These are phyloP conservation scores for Anarhynchus alexandrinus DNA, from an alignment of 2,113 vertebrate species.

Conservation along the genomic window DNA sequence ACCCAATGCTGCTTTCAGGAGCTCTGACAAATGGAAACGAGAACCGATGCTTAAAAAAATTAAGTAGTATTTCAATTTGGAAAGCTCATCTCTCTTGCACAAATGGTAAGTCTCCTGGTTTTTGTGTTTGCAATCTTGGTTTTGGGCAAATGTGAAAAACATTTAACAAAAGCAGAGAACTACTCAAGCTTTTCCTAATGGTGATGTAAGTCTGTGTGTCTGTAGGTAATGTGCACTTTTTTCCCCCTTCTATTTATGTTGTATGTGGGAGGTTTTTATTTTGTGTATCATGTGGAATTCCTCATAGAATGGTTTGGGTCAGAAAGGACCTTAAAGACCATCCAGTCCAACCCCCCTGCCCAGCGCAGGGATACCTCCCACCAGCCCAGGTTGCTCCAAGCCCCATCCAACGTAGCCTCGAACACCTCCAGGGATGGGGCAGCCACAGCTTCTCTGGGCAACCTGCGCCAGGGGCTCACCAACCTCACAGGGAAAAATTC, in stretches of 20 bases:
- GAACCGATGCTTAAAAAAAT: not conserved
- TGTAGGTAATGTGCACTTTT: not conserved
- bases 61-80: not conserved
- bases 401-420: not conserved
- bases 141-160: not conserved
- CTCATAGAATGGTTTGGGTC: not conserved
- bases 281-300: not conserved
- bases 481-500: not conserved
- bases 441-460: not conserved
- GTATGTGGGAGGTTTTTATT: not conserved
- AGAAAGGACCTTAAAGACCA: not conserved
- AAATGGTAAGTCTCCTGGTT: not conserved
- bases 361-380: not conserved
- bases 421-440: not conserved
- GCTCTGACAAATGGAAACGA: not conserved
- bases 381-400: not conserved
- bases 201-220: not conserved
- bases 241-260: not conserved
- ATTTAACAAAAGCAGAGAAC: not conserved
- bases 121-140: not conserved
- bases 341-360: not conserved
- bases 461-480: not conserved
- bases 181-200: not conserved
- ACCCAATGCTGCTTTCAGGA: fast-evolving
- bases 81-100: not conserved